Conservation (phyloP, 2,888 invertebrate species). For the Endotricha flammealis region DNA sequence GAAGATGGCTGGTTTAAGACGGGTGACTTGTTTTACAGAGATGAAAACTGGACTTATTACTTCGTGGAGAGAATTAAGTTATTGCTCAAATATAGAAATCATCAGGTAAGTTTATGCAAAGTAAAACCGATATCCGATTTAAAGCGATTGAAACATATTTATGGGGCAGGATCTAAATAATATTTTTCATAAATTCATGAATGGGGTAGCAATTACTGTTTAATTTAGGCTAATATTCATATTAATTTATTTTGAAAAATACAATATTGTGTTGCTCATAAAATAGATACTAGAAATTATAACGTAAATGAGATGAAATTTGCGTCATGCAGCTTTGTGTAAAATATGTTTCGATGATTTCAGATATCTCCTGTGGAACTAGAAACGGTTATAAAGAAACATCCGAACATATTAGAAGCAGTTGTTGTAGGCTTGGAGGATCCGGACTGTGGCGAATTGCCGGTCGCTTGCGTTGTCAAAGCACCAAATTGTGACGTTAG, state of each 20-base stretch:
- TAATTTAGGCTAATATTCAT: too few relatives aligned
- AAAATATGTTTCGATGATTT: too few relatives aligned
- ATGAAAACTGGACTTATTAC: constrained; percentile 64
- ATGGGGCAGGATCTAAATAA: too few relatives aligned
- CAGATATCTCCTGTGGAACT: constrained; percentile 51
- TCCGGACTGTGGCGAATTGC: constrained; percentile 37
- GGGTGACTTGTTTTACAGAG: constrained; percentile 72
- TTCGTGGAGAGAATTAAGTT: constrained; percentile 71
- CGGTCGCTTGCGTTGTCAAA: constrained; percentile 42
- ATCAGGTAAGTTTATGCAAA: constrained; percentile 53
- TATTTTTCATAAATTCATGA: too few relatives aligned
- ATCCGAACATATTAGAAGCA: constrained; percentile 40
- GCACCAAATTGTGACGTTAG: constrained; percentile 27
- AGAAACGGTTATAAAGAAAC: constrained; percentile 38
- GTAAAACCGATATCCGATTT: too few relatives aligned
- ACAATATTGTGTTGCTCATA: too few relatives aligned
- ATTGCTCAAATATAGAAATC: constrained; percentile 65
- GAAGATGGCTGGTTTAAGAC: constrained; percentile 69
- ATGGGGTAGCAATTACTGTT: too few relatives aligned
- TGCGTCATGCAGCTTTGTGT: too few relatives aligned
- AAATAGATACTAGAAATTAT: too few relatives aligned
- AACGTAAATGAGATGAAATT: too few relatives aligned
- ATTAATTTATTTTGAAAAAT: too few relatives aligned
- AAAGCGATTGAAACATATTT: too few relatives aligned
- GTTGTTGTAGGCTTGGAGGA: constrained; percentile 40